Evolutionary conservation across 2,113 vertebrate genomes (phyloP), one percentile per base, ranked within the genome.

Genomic region (Cololabis saira): DNA sequence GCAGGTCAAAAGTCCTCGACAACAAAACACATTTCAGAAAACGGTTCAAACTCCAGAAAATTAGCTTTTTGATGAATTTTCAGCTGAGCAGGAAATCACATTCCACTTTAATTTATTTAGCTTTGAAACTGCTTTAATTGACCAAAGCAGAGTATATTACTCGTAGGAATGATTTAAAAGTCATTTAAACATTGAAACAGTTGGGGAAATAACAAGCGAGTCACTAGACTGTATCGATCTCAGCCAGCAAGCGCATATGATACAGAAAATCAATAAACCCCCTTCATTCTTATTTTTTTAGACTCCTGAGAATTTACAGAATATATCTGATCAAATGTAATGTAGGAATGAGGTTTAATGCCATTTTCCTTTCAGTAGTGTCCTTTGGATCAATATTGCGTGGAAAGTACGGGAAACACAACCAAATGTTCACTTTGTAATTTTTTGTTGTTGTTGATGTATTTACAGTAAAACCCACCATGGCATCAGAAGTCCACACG

Each of bases 101-200:
- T 51, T 52, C 52, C 70, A 48, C 63, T 57, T 69, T 78, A 50
- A 78, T 83, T 79, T 67, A 78, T 83, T 79, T 67, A 70, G 61
- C 77, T 69, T 81, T 81, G 83, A 69, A 84, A 78, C 63, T 2
- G 5, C 71, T 80, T 83, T 41, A 49, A 74, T 53, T 73, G 54
- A 61, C 69, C 53, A 54, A 69, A 74, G 74, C 52, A 14, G 27
- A 70, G 59, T 62, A 64, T 22, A 61, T 83, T 55, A 76, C 21
- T 10, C 64, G 47, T 14, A 43, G 45, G 30, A 58, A 43, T 0
- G 17, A 33, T 24, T 27, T 9, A n/a, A 12, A 76, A 66, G 69
- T 13, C 8, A 12, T 82, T 83, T 76, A 71, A 56, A 68, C 45
- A 21, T 19, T 73, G 68, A 63, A 75, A 63, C 52, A 51, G 54